phyloP scores from a whole-genome alignment of 1,140 invertebrate species.

The Drosophila ambigua region DNA sequence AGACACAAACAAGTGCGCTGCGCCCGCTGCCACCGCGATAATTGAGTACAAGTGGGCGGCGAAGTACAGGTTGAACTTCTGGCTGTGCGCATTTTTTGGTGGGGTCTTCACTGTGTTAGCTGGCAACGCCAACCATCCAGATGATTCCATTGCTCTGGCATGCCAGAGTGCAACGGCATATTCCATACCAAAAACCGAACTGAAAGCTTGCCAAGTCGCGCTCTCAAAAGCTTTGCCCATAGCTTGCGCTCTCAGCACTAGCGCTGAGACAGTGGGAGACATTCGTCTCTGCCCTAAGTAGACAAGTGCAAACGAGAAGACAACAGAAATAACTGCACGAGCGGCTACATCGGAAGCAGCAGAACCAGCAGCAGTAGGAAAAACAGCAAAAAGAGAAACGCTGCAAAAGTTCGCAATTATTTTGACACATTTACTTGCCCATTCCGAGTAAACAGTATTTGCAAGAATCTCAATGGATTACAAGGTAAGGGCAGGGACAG shows the following conservation, averaged over 20 bases:
- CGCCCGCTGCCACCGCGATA: too few species aligned
- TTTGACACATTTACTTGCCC: not conserved
- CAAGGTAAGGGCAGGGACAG: constrained; percentile 46
- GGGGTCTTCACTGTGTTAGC: constrained; percentile 5
- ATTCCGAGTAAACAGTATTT: not conserved
- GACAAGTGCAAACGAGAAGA: constrained; percentile 29
- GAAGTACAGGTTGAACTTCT: too few species aligned
- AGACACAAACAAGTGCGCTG: too few species aligned
- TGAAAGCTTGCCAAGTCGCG: constrained; percentile 56
- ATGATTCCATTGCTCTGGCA: constrained; percentile 41
- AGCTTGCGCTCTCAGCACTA: constrained; percentile 28
- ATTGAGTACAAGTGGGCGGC: too few species aligned
- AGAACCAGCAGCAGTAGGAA: not conserved
- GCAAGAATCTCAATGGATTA: constrained; percentile 49
- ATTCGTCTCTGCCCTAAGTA: constrained; percentile 23
- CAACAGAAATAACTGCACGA: not conserved
- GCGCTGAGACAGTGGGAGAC: not conserved
- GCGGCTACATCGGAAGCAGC: too few species aligned
- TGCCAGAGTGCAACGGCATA: constrained; percentile 29
- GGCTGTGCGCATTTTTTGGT: not conserved
- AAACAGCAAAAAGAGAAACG: constrained; percentile 4
- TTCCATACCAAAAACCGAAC: constrained; percentile 27
- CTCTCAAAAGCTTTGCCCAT: constrained; percentile 37
- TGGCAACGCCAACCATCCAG: constrained; percentile 6
- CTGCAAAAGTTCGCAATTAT: constrained; percentile 1